Evolutionary conservation across 2,888 invertebrate species (phyloP).

Genomic region (Tholera decimalis): DNA sequence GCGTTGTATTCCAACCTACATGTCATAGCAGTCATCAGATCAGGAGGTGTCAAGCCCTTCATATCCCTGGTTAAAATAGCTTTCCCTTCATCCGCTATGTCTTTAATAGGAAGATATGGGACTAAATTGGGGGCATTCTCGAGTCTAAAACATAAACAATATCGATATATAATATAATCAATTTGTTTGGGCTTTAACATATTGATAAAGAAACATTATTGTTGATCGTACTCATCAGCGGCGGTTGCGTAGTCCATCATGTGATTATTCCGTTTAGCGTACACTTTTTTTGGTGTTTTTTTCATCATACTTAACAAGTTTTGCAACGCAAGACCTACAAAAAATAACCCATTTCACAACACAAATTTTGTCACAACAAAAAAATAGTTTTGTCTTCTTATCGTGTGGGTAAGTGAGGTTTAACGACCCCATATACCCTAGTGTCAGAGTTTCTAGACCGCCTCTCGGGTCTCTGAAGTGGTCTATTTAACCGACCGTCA

Average conservation of each 20-base stretch:
- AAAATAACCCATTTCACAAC: too few relatives aligned
- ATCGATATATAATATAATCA: background rate
- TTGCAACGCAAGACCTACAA: conserved; percentile 72
- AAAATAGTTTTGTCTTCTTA: too few relatives aligned
- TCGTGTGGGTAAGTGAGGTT: too few relatives aligned
- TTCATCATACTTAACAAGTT: conserved; percentile 78
- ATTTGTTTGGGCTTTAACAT: background rate
- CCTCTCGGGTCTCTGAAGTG: too few relatives aligned
- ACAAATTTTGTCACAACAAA: too few relatives aligned
- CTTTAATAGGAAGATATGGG: conserved; percentile 79
- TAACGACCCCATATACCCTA: too few relatives aligned
- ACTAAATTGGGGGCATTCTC: conserved; percentile 74
- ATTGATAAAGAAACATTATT: background rate
- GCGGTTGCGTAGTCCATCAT: conserved; percentile 74
- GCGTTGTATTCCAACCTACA: conserved; percentile 60
- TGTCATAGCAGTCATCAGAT: conserved; percentile 75
- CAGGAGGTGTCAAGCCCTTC: conserved; percentile 68
- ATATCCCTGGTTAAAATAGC: conserved; percentile 72
- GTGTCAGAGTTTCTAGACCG: too few relatives aligned
- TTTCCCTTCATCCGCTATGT: conserved; percentile 79
- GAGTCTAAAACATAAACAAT: conserved; percentile 66
- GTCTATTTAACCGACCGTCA: too few relatives aligned
- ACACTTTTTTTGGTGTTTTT: conserved; percentile 66
- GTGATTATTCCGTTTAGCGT: conserved; percentile 72
- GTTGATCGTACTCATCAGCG: conserved; percentile 75